Base-by-base conservation (phyloP, 1,140 invertebrate species). In the Oedothorax gibbosus region DNA sequence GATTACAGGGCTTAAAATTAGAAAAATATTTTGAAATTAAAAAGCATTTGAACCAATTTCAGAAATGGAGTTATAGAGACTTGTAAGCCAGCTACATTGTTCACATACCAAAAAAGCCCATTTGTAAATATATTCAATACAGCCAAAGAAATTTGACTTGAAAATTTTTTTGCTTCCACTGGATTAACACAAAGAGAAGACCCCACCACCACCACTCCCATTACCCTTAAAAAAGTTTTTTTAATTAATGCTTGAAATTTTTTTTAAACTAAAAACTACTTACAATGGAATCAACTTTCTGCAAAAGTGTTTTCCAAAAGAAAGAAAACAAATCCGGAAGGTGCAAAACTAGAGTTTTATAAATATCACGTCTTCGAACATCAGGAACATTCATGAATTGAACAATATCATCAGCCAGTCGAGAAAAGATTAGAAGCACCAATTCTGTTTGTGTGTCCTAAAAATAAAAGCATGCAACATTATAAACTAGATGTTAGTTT, bases 401-500 rank as follows among this genome's bases (percentile, higher is more conserved):
- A 9, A 96, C 95, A 73, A 97, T 95, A 92, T 98, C 96, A 89
- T 98, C 97, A 14, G 96, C 95, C 9, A 98, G 91, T 68, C 96
- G 91, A 4, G 97, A 90, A 88, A 98, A 96, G 0, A 97, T 94
- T 81, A 96, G 91, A 12, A 98, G 90, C 15, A 97, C 96, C 53
- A 97, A 91, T 90, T 98, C 96, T 9, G 95, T 96, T 87, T 97
- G 96, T 20, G 93, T 93, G 88, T 95, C 94, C 89, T 90, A 83
- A 54, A 84, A 71, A 77, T 76, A 82, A 11, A 78, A 84, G n/a
- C n/a, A n/a, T n/a, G n/a, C n/a, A n/a, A 72, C 35, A 15, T 7
- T 49, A 53, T 84, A 18, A 50, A n/a, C n/a, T 54, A 35, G 35
- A 35, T 2, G 35, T 35, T 35, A 35, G 35, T 35, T 35, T 2